Percentiles rank a stretch among this genome's conserved stretches.
phyloP scores from a whole-genome alignment of 35 echinoderm and acorn worm species.

The Diadema setosum region DNA sequence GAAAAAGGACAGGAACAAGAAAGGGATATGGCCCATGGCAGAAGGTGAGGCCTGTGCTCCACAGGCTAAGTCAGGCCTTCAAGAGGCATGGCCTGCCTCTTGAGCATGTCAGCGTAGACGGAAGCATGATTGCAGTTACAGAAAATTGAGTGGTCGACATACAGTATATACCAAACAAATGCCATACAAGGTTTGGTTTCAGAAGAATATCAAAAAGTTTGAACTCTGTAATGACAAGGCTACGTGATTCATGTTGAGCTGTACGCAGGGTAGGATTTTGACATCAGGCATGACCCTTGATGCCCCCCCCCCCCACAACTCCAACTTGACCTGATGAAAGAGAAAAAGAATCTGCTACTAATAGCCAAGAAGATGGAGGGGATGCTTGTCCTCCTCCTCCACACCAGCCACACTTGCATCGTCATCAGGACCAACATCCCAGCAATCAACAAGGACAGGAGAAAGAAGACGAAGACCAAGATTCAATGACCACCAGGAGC shows the following conservation, averaged over 20 bases:
- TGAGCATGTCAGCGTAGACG: background rate
- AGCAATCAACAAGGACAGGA: too few species aligned
- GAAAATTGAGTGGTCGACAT: background rate
- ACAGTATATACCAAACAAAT: conserved; percentile 1
- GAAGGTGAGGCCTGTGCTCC: background rate
- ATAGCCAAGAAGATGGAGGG: too few species aligned
- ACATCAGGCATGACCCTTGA: background rate
- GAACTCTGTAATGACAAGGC: background rate
- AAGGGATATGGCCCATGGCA: background rate
- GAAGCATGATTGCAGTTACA: background rate
- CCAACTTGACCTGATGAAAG: too few species aligned
- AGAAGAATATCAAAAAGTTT: background rate
- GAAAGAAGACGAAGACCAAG: too few species aligned
- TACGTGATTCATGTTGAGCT: background rate
- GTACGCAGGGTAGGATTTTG: background rate
- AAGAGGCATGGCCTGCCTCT: background rate
- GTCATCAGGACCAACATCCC: too few species aligned
- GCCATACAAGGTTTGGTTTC: background rate
- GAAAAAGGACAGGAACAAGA: background rate
- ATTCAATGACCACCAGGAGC: too few species aligned
- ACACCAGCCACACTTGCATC: too few species aligned
- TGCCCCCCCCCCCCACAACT: too few species aligned
- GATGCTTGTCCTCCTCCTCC: too few species aligned
- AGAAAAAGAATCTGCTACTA: too few species aligned
- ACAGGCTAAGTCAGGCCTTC: background rate